Evolutionary conservation across 1,140 invertebrate species (phyloP).

Genomic region (Aphis craccivora): DNA sequence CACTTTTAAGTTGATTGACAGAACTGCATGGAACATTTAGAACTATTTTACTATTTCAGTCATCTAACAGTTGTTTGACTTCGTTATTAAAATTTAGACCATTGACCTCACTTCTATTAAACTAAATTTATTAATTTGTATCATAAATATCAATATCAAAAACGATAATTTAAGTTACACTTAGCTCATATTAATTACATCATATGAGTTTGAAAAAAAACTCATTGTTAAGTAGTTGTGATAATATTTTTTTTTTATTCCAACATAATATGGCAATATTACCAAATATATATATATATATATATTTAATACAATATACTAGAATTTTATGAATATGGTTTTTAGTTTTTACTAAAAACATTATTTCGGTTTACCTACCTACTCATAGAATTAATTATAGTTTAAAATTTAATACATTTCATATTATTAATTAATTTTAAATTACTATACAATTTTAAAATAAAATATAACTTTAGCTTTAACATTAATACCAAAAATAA

Average conservation of each 20-base stretch:
- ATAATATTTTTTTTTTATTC: neutral
- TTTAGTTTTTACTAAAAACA: too few relatives aligned
- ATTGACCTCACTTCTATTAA: neutral
- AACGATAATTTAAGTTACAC: neutral
- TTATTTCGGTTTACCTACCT: neutral
- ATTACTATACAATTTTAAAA: neutral
- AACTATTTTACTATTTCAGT: neutral
- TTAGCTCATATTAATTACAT: neutral
- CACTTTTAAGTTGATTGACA: neutral
- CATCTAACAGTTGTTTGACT: too few relatives aligned
- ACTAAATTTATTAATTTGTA: neutral
- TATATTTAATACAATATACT: too few relatives aligned
- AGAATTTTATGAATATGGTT: too few relatives aligned
- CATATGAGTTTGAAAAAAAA: neutral
- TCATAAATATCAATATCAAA: neutral
- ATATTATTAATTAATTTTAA: neutral
- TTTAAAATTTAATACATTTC: neutral
- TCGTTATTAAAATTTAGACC: neutral
- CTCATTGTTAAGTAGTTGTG: neutral
- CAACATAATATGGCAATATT: neutral
- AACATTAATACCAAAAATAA: neutral
- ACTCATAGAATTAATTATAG: neutral
- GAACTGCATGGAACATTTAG: neutral
- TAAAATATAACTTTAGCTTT: neutral
- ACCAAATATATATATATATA: neutral